Conservation (phyloP, 2,113 vertebrate species). For the Lepisosteus oculatus region DNA sequence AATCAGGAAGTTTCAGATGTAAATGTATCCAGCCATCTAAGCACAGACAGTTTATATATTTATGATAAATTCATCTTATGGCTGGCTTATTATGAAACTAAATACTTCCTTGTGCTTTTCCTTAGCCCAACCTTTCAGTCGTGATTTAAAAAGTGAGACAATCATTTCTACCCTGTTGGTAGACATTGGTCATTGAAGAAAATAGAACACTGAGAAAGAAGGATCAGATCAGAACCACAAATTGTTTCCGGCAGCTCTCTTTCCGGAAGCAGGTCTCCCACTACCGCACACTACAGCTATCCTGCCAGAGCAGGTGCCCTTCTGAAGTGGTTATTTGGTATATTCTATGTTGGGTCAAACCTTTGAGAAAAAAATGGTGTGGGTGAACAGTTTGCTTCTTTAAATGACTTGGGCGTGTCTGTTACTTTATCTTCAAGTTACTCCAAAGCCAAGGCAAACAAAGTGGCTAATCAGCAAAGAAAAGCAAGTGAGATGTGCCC, state of each 20-base stretch:
- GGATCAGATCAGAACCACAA: constrained; percentile 25
- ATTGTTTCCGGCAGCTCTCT: constrained; percentile 25
- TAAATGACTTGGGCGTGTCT: not conserved
- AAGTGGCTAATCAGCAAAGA: not conserved
- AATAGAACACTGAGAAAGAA: constrained; percentile 3
- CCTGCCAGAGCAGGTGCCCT: constrained; percentile 18
- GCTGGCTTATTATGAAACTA: too few relatives aligned
- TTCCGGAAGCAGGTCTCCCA: constrained; percentile 15
- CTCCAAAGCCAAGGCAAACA: not conserved
- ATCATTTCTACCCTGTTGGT: not conserved
- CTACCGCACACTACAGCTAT: not conserved
- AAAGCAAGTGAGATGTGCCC: not conserved
- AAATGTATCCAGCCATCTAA: too few relatives aligned
- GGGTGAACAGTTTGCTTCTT: constrained; percentile 4
- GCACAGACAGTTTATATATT: too few relatives aligned
- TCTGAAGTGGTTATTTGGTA: constrained; percentile 15
- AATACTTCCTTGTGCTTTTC: too few relatives aligned
- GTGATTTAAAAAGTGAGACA: too few relatives aligned
- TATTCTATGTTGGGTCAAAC: not conserved
- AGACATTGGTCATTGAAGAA: not conserved
- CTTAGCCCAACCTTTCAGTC: too few relatives aligned
- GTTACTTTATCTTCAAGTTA: constrained; percentile 6
- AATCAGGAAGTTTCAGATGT: too few relatives aligned
- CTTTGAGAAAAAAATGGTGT: not conserved
- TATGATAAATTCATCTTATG: too few relatives aligned